These are phyloP conservation scores for Chascanopsetta lugubris DNA, from an alignment of 2,113 vertebrate species.

Conservation along the genomic window DNA sequence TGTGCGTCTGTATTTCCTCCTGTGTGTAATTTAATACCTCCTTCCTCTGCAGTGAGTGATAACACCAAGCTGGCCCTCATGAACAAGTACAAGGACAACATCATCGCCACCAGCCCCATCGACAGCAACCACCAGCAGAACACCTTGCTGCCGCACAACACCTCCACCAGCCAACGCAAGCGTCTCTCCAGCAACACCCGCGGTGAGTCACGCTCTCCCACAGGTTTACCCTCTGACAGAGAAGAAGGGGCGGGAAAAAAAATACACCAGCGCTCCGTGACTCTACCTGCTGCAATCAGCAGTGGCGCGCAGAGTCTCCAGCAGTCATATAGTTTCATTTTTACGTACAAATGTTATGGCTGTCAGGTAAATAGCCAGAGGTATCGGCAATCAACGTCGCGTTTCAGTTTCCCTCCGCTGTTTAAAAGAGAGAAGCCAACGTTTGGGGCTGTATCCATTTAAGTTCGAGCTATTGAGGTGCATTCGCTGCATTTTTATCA, in stretches of 20 bases:
- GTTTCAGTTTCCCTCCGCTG: background rate
- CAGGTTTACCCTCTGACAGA: constrained; percentile 19
- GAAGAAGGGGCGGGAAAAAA: background rate
- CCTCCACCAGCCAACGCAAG: constrained; percentile 94
- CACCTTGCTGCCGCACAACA: constrained; percentile 91
- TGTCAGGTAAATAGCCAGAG: background rate
- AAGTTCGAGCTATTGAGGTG: too few relatives aligned
- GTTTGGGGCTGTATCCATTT: too few relatives aligned
- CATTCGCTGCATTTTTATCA: too few relatives aligned
- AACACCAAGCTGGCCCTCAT: constrained; percentile 96
- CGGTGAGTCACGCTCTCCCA: constrained; percentile 79
- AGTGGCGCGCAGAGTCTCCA: background rate
- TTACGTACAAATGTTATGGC: background rate
- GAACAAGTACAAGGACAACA: constrained; percentile 99
- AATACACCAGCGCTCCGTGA: background rate
- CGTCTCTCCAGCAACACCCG: constrained; percentile 95
- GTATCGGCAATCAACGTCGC: background rate
- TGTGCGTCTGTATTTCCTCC: background rate
- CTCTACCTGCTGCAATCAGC: constrained; percentile 1
- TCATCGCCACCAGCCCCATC: constrained; percentile 95
- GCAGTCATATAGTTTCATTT: background rate
- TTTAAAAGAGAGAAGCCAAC: too few relatives aligned
- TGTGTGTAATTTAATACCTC: constrained; percentile 12
- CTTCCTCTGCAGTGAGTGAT: constrained; percentile 86
- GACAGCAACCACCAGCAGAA: constrained; percentile 97